These are phyloP conservation scores for Dysmachus trigonus DNA, from an alignment of 2,888 invertebrate genomes.

Conservation along the genomic window DNA sequence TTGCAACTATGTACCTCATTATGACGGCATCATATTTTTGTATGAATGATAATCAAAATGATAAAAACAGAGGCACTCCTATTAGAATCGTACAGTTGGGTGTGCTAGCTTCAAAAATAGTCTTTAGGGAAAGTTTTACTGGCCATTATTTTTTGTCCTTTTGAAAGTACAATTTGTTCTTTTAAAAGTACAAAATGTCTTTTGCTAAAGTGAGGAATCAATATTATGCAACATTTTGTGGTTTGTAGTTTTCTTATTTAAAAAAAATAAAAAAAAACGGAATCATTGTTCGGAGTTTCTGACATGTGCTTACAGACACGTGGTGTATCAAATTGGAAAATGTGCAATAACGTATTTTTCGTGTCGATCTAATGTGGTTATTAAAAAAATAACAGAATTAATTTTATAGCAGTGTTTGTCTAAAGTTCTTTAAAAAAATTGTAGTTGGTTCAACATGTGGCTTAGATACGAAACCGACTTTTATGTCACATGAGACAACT, in stretches of 20 bases:
- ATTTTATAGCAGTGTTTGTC: not conserved
- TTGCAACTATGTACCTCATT: not conserved
- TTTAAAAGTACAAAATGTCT: slow-evolving; percentile 44
- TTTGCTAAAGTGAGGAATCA: slow-evolving; percentile 55
- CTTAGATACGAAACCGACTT: not conserved
- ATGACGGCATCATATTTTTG: not conserved
- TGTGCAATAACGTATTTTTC: not conserved
- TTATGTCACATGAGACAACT: not conserved
- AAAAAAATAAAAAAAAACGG: not conserved
- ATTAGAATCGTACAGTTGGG: not conserved
- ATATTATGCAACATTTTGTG: slow-evolving; percentile 58
- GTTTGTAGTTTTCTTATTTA: slow-evolving; percentile 53
- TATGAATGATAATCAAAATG: not conserved
- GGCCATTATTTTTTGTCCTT: not conserved
- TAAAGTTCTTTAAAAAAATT: not conserved
- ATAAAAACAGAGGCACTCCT: not conserved
- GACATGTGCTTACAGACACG: not conserved
- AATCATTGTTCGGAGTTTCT: not conserved
- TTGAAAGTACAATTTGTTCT: not conserved
- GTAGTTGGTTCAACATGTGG: not conserved
- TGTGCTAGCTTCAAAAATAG: not conserved
- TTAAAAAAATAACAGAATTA: not conserved
- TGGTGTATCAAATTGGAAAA: not conserved
- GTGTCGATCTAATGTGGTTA: not conserved
- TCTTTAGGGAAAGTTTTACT: not conserved